A percentile compares a stretch with the other conserved stretches of the same genome.
These are phyloP conservation scores for Oxyura jamaicensis DNA, from an alignment of 2,113 vertebrate genomes.

Conservation along the genomic window DNA sequence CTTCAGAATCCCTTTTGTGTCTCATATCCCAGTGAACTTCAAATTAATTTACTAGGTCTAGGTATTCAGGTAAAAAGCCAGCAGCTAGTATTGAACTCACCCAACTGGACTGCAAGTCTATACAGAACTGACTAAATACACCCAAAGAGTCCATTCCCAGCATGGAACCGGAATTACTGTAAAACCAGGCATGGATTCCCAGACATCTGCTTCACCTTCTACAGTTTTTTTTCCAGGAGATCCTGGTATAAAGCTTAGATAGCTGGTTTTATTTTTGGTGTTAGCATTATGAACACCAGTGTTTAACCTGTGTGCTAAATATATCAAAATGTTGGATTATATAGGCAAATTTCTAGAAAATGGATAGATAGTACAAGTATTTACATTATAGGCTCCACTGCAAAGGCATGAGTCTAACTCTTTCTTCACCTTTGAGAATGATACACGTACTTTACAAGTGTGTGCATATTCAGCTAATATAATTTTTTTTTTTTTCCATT, in stretches of 20 bases:
- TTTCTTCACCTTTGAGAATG: neutral
- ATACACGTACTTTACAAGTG: neutral
- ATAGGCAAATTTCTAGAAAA: neutral
- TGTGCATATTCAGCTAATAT: neutral
- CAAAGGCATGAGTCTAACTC: neutral
- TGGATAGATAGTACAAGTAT: neutral
- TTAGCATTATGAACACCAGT: neutral
- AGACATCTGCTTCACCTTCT: neutral
- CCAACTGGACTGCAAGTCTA: slow-evolving; percentile 12
- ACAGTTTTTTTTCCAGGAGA: neutral
- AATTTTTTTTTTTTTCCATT: neutral
- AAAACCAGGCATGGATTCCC: slow-evolving; percentile 22
- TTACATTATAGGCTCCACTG: neutral
- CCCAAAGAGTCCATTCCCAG: neutral
- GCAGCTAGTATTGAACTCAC: slow-evolving; percentile 27
- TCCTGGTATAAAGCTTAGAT: neutral
- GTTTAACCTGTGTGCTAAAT: neutral
- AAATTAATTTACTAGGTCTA: slow-evolving; percentile 25
- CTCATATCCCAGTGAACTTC: neutral
- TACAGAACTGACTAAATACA: neutral
- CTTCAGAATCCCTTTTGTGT: slow-evolving; percentile 8
- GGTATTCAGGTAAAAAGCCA: slow-evolving; percentile 34
- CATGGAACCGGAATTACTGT: neutral
- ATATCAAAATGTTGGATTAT: rapidly evolving
- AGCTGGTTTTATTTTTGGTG: neutral